These are phyloP conservation scores for Mesochorus sp. DNA, from an alignment of 2,888 invertebrate species.

Conservation along the genomic window DNA sequence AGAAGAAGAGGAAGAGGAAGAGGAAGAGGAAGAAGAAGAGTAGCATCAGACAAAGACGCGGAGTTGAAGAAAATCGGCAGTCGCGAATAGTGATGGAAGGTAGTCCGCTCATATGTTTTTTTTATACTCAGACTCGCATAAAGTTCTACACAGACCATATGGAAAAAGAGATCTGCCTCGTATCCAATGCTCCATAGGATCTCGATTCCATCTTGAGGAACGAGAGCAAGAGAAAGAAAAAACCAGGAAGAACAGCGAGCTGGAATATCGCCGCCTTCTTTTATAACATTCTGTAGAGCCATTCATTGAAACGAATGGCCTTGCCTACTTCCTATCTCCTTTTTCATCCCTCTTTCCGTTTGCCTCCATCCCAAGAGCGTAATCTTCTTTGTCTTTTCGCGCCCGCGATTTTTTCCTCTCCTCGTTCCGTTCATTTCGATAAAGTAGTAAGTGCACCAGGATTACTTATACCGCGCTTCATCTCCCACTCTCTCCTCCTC, in stretches of 20 bases:
- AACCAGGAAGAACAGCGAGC: constrained; percentile 41
- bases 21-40: constrained; percentile 33
- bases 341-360: constrained; percentile 53
- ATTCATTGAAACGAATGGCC: constrained; percentile 80
- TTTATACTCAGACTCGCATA: constrained; percentile 78
- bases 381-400: constrained; percentile 65
- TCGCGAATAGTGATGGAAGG: constrained; percentile 59
- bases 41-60: constrained; percentile 47
- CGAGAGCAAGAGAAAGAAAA: constrained; percentile 59
- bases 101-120: constrained; percentile 79
- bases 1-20: constrained; percentile 51
- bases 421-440: constrained; percentile 56
- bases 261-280: constrained; percentile 59
- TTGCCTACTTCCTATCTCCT: constrained; percentile 69
- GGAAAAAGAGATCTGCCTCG: constrained; percentile 42
- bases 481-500: not conserved
- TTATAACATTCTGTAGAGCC: constrained; percentile 70
- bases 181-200: constrained; percentile 51
- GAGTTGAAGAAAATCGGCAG: constrained; percentile 52
- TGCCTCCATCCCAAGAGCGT: constrained; percentile 58
- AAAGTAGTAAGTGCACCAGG: constrained; percentile 62
- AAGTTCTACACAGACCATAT: constrained; percentile 73
- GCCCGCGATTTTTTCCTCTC: constrained; percentile 61
- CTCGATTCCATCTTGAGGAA: constrained; percentile 65
- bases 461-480: constrained; percentile 75